Evolutionary conservation across 2,797 vertebrate genomes (phyloP).

Genomic region (Acanthurus lineatus): DNA sequence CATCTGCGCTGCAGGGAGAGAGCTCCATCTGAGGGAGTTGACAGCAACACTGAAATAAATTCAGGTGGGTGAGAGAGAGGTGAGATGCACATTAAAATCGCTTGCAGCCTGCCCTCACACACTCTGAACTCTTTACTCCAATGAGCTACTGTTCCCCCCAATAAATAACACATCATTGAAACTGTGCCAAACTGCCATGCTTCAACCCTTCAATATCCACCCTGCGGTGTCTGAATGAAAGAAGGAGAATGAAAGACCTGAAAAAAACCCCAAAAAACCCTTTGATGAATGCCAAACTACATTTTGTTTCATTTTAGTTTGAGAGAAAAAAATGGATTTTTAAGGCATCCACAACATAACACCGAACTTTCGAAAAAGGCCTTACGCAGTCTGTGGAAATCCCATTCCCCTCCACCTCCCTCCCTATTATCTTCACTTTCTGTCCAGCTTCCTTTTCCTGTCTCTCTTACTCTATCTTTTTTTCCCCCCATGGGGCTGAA

Average conservation of each 20-base stretch:
- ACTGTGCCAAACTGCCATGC: slow-evolving; percentile 70
- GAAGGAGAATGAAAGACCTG: slow-evolving; percentile 20
- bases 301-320: slow-evolving; percentile 76
- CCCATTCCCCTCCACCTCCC: slow-evolving; percentile 44
- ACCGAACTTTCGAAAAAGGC: slow-evolving; percentile 69
- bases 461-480: slow-evolving; percentile 52
- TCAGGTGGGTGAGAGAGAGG: slow-evolving; percentile 46
- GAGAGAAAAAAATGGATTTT: slow-evolving; percentile 73
- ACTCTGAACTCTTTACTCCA: slow-evolving; percentile 50
- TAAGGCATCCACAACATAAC: slow-evolving; percentile 75
- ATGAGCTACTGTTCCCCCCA: slow-evolving; percentile 46
- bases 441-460: slow-evolving; percentile 50
- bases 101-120: slow-evolving; percentile 34
- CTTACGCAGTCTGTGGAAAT: slow-evolving; percentile 60
- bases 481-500: slow-evolving; percentile 60
- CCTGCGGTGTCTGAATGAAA: slow-evolving; percentile 31
- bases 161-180: slow-evolving; percentile 74
- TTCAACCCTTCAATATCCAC: slow-evolving; percentile 51
- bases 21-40: slow-evolving; percentile 17
- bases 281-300: slow-evolving; percentile 76
- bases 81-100: slow-evolving; percentile 51
- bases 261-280: slow-evolving; percentile 70
- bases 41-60: slow-evolving; percentile 45
- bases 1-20: slow-evolving; percentile 29
- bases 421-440: slow-evolving; percentile 45